Conservation (phyloP, 2,888 invertebrate genomes). For the Protodeltote pygarga region DNA sequence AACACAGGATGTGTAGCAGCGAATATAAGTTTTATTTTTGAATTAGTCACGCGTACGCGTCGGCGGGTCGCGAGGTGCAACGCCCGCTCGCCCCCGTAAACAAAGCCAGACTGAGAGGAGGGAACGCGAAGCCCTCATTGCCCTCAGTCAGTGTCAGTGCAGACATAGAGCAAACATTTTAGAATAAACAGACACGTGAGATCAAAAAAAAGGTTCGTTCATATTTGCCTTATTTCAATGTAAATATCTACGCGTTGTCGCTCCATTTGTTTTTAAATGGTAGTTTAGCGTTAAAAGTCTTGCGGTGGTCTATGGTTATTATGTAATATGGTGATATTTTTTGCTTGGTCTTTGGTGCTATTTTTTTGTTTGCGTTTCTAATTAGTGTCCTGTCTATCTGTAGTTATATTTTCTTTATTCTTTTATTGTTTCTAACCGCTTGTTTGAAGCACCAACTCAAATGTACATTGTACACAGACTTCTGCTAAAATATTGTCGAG, state of each 20-base stretch:
- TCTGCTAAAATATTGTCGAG: background rate
- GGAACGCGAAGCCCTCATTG: slow-evolving; percentile 58
- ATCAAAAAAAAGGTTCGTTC: slow-evolving; percentile 57
- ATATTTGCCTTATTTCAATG: slow-evolving; percentile 51
- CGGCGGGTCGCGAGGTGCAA: slow-evolving; percentile 55
- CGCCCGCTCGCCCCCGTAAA: slow-evolving; percentile 73
- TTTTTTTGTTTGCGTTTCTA: slow-evolving; percentile 1
- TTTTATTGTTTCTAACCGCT: slow-evolving; percentile 26
- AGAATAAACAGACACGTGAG: slow-evolving; percentile 64
- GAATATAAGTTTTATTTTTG: slow-evolving; percentile 69
- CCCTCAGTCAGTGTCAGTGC: slow-evolving; percentile 63
- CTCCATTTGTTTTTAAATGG: slow-evolving; percentile 33
- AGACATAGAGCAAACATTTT: slow-evolving; percentile 72
- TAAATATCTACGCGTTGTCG: slow-evolving; percentile 35
- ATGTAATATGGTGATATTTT: background rate
- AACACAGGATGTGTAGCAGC: slow-evolving; percentile 51
- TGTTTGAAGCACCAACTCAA: slow-evolving; percentile 15
- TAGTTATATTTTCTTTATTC: slow-evolving; percentile 46
- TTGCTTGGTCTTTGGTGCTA: slow-evolving; percentile 5
- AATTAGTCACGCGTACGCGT: slow-evolving; percentile 62
- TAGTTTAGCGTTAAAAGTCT: background rate
- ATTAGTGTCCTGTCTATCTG: slow-evolving; percentile 21
- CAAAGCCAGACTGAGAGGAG: slow-evolving; percentile 75
- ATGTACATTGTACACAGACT: slow-evolving; percentile 18
- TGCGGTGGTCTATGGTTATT: background rate